phyloP scores from a whole-genome alignment of 2,113 vertebrate genomes.

The Lathamus discolor region DNA sequence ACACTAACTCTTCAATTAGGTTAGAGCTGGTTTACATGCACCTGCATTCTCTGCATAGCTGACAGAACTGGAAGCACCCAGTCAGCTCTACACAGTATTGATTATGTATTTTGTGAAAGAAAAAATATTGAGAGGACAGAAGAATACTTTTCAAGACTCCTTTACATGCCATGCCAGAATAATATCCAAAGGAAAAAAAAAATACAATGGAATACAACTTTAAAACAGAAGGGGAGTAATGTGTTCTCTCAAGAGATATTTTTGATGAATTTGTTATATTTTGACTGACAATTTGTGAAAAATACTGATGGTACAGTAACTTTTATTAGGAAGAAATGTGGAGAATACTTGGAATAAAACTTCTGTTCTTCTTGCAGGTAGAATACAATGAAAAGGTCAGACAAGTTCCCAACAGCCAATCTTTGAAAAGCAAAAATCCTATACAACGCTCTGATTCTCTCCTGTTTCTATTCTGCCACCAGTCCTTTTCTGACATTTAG shows the following conservation, averaged over 20 bases:
- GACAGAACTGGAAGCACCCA: not conserved
- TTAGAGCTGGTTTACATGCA: not conserved
- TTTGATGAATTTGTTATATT: not conserved
- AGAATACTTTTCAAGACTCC: not conserved
- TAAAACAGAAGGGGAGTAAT: not conserved
- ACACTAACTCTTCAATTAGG: not conserved
- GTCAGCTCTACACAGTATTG: not conserved
- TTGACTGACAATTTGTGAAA: not conserved
- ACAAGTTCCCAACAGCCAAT: not conserved
- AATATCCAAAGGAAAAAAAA: not conserved
- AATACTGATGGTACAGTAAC: not conserved
- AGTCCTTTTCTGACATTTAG: not conserved
- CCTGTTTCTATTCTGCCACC: not conserved
- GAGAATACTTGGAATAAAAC: not conserved
- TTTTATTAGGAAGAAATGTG: not conserved
- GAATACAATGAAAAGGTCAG: not conserved
- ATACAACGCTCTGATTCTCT: not conserved
- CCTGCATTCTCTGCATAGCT: not conserved
- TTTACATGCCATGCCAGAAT: not conserved
- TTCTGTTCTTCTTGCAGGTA: not conserved
- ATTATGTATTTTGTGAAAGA: not conserved
- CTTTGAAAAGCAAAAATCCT: not conserved
- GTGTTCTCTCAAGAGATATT: not conserved
- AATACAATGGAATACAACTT: not conserved
- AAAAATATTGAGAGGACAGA: not conserved